phyloP scores from a whole-genome alignment of 1,140 invertebrate species.

The Conus ventricosus region DNA sequence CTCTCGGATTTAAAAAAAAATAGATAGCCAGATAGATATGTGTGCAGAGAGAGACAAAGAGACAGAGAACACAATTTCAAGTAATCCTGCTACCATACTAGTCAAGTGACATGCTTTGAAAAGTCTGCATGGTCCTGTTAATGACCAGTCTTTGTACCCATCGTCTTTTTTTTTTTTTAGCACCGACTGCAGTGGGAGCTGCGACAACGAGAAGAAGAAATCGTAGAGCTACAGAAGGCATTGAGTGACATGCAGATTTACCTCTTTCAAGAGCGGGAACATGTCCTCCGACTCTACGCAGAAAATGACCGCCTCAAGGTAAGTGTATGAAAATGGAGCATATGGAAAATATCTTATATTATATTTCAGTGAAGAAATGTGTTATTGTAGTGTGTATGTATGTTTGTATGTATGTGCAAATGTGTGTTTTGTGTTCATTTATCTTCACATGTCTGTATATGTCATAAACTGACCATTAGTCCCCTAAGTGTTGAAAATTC shows the following conservation, averaged over 20 bases:
- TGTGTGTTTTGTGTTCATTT: neutral
- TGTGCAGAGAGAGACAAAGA: no score
- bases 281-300: constrained; percentile 73
- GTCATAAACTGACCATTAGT: no score
- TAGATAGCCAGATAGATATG: no score
- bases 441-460: neutral
- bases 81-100: no score
- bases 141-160: no score
- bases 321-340: neutral
- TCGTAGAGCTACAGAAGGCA: constrained; percentile 75
- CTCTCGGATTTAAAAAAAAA: no score
- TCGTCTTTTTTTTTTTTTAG: constrained; percentile 45
- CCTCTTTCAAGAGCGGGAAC: constrained; percentile 74
- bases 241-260: constrained; percentile 76
- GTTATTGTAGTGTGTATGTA: constrained; percentile 4
- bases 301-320: constrained; percentile 76
- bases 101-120: no score
- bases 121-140: no score
- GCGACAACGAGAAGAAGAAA: constrained; percentile 73
- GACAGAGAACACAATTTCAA: no score
- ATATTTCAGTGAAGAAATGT: neutral
- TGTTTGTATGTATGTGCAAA: neutral
- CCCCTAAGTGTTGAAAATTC: no score
- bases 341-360: neutral
- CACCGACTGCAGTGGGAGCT: constrained; percentile 73